phyloP scores from a whole-genome alignment of 2,113 vertebrate genomes.

The Hemichromis elongatus region DNA sequence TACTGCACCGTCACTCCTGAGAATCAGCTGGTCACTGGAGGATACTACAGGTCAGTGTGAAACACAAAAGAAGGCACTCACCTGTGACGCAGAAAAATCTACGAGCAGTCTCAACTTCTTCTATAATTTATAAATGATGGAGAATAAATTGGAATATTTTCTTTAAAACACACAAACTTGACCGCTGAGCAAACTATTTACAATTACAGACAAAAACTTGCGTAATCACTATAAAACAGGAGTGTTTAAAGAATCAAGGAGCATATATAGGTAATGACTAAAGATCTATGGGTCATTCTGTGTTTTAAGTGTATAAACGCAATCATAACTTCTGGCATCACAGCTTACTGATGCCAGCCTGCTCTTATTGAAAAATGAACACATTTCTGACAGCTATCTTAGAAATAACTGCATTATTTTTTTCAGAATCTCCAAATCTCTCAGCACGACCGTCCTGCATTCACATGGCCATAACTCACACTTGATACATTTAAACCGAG shows the following conservation, averaged over 20 bases:
- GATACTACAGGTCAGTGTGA: conserved; percentile 60
- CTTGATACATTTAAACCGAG: neutral
- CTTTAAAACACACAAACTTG: neutral
- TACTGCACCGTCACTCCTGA: conserved; percentile 67
- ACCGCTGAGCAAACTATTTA: neutral
- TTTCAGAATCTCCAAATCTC: neutral
- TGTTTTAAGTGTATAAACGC: neutral
- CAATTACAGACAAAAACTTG: neutral
- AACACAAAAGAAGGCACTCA: neutral
- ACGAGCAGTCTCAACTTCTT: neutral
- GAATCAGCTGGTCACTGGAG: conserved; percentile 47
- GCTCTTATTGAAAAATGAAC: neutral
- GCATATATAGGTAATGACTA: neutral
- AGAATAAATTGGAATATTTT: neutral
- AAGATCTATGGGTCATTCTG: neutral
- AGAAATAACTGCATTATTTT: neutral
- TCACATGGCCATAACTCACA: too few species aligned
- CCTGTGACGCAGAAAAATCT: neutral
- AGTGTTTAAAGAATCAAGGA: neutral
- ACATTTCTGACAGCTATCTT: neutral
- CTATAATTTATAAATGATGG: neutral
- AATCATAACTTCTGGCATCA: too few species aligned
- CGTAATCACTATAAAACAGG: neutral
- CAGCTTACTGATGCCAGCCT: neutral
- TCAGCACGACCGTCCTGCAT: neutral